A percentile compares a stretch with the other conserved stretches of the same genome.
Evolutionary conservation across 2,797 vertebrate genomes (phyloP).

Genomic region (Enteromius argenteus): DNA sequence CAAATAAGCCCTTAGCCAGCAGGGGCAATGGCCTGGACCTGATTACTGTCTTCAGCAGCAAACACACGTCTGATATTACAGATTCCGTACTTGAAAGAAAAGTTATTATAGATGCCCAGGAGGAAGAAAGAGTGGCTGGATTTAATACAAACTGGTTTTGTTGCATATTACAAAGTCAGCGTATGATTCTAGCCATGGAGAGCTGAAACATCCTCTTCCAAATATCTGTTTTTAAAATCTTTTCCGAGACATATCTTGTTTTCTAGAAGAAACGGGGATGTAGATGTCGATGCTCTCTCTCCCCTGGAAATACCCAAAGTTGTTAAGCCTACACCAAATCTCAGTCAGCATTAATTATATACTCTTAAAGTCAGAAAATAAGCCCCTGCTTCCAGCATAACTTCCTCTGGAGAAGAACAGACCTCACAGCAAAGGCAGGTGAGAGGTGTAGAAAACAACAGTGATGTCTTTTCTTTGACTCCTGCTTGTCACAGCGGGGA

Average conservation of each 20-base stretch:
- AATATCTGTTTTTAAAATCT: neutral
- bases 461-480: constrained; percentile 1
- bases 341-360: neutral
- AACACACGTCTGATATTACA: constrained; percentile 43
- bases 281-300: neutral
- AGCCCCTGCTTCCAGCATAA: neutral
- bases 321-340: constrained; percentile 1
- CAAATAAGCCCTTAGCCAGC: constrained; percentile 63
- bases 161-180: constrained; percentile 52
- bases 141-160: constrained; percentile 55
- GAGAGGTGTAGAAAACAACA: neutral
- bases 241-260: neutral
- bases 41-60: constrained; percentile 56
- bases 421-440: neutral
- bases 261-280: neutral
- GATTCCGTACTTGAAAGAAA: constrained; percentile 55
- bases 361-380: neutral
- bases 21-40: constrained; percentile 59
- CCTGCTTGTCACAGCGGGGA: constrained; percentile 6
- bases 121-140: constrained; percentile 50
- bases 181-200: constrained; percentile 44
- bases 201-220: constrained; percentile 47
- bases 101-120: constrained; percentile 59
- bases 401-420: neutral
- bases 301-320: neutral